Evolutionary conservation across 2,888 invertebrate species (phyloP).

Genomic region (Lasioglossum vierecki): DNA sequence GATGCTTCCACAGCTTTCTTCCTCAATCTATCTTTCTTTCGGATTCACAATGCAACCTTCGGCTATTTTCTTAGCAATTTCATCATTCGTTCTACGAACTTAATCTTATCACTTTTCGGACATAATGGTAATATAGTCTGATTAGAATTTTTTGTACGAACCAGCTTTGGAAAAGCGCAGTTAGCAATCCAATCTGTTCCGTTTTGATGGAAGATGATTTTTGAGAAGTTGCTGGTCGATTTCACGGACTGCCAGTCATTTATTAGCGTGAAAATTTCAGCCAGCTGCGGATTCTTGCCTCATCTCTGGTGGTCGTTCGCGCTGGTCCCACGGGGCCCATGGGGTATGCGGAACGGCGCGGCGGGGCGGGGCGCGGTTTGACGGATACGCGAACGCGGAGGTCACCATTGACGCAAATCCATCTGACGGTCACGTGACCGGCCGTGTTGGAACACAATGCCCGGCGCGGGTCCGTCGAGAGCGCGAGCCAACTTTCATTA

Average conservation of each 20-base stretch:
- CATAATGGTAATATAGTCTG: not conserved
- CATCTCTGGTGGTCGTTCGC: slow-evolving; percentile 33
- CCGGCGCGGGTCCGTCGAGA: slow-evolving; percentile 16
- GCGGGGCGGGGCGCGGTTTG: slow-evolving; percentile 83
- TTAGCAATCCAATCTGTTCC: not conserved
- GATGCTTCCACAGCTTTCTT: not conserved
- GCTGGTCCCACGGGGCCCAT: slow-evolving; percentile 57
- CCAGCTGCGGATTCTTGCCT: slow-evolving; percentile 41
- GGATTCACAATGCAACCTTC: not conserved
- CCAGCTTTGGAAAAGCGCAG: not conserved
- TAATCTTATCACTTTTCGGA: not conserved
- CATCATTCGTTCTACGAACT: not conserved
- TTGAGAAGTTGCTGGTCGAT: not conserved
- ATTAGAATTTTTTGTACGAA: not conserved
- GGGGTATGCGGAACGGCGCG: slow-evolving; percentile 61
- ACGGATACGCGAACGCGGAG: slow-evolving; percentile 86
- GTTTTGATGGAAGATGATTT: not conserved
- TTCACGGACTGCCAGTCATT: not conserved
- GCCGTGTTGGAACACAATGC: slow-evolving; percentile 72
- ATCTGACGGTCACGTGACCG: slow-evolving; percentile 86
- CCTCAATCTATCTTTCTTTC: not conserved
- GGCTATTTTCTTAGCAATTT: not conserved
- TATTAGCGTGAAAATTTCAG: not conserved
- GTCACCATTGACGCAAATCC: slow-evolving; percentile 91
- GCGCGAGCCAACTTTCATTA: slow-evolving; percentile 70